Conservation (phyloP, 2,888 invertebrate species). For the Hypsopygia costalis region DNA sequence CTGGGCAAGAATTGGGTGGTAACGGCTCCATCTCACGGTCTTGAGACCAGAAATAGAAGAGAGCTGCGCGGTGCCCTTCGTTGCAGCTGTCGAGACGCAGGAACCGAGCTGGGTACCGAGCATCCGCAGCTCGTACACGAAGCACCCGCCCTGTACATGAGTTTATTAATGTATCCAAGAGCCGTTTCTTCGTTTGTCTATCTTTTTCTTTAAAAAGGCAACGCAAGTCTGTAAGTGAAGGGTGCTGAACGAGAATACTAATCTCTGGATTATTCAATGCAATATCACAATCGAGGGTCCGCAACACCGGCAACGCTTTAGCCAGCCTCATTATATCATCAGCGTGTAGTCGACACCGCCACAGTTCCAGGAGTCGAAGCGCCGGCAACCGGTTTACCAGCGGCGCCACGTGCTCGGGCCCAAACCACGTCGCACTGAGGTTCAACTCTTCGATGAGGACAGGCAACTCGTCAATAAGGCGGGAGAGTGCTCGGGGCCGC, state of each 20-base stretch:
- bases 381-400: constrained; percentile 15
- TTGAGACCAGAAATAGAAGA: constrained; percentile 31
- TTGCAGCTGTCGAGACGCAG: constrained; percentile 27
- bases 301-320: constrained; percentile 12
- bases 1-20: too few species aligned
- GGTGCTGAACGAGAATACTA: not conserved
- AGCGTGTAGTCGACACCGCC: constrained; percentile 20
- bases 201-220: not conserved
- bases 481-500: constrained; percentile 15
- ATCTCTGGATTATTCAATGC: constrained; percentile 10
- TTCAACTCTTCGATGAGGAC: constrained; percentile 22
- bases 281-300: constrained; percentile 19
- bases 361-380: constrained; percentile 26
- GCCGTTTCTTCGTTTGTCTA: not conserved
- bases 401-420: constrained; percentile 20
- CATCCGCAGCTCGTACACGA: constrained; percentile 17
- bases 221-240: not conserved
- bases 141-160: not conserved
- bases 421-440: constrained; percentile 25
- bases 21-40: constrained; percentile 12
- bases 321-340: constrained; percentile 17
- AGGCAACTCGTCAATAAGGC: constrained; percentile 19
- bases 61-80: constrained; percentile 30
- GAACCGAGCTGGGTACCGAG: constrained; percentile 19
- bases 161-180: not conserved